Evolutionary conservation across 2,113 vertebrate species (phyloP), one percentile per base, ranked within the genome.

Genomic region (Seriola aureovittata): DNA sequence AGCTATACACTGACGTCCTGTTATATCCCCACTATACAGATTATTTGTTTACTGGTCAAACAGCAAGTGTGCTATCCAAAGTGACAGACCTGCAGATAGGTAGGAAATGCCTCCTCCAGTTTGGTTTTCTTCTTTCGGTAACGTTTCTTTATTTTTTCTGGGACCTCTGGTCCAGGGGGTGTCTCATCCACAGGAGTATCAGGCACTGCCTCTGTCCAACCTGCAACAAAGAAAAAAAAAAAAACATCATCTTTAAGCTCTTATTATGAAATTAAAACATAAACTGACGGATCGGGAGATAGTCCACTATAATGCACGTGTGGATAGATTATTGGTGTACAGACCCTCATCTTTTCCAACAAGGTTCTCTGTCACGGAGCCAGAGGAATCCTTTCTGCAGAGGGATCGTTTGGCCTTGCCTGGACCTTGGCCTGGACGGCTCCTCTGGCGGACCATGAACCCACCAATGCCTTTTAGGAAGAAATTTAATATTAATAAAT

Each of bases 391-490:
- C 85, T 99, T 99, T 83, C 98, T 97, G 81, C 96, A 96, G 71
- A 98, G 94, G 63, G 94, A 92, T 75, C 96, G 95, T 88, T 97
- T 99, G 57, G 96, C 94, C 93, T 98, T 99, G 46, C 96, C 96
- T 85, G 97, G 98, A 62, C 97, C 97, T 90, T 97, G 97, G 19
- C 97, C 98, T 0, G 96, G 97, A 83, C 97, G 96, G 91, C 97
- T 99, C 87, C 98, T 96, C 91, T 99, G 98, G 65, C 98, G 97
- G 38, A 99, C 98, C 98, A 99, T 99, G 92, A 99, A 99, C 62
- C 98, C 98, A 82, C 98, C 98, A 66, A 99, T 99, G 68, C 98
- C 98, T 97, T 90, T 10, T 59, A 50, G 19, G 74, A 75, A 80
- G 16, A 83, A 81, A 71, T 68, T 68, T 2, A 75, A 69, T 46